phyloP scores from a whole-genome alignment of 2,113 vertebrate genomes.

The Otus sunia region DNA sequence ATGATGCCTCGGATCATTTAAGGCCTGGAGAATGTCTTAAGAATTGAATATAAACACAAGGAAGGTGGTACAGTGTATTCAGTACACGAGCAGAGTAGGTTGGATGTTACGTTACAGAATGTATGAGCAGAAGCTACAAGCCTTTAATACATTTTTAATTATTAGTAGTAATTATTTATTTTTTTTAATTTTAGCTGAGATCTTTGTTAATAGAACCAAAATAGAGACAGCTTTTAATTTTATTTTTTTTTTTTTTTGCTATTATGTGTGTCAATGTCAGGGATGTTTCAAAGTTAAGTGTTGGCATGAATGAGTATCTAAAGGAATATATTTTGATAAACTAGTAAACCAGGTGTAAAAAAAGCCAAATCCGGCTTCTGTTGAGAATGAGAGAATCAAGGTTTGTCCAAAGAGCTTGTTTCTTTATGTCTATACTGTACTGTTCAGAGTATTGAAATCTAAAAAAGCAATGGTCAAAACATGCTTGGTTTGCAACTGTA shows the following conservation, averaged over 20 bases:
- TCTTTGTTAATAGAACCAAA: background rate
- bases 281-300: background rate
- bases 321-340: background rate
- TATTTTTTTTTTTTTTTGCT: background rate
- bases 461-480: background rate
- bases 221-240: background rate
- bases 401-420: background rate
- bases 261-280: background rate
- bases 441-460: background rate
- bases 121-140: background rate
- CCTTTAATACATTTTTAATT: background rate
- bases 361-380: background rate
- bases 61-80: background rate
- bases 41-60: background rate
- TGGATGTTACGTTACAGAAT: background rate
- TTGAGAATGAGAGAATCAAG: background rate
- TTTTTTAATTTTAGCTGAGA: background rate
- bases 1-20: background rate
- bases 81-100: background rate
- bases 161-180: rapidly evolving
- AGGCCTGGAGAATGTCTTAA: background rate
- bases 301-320: background rate
- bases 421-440: background rate
- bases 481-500: background rate
- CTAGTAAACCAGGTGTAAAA: background rate